Percentiles rank a stretch among this genome's conserved stretches.
These are phyloP conservation scores for Megalops atlanticus DNA, from an alignment of 2,113 vertebrate species.

Conservation along the genomic window DNA sequence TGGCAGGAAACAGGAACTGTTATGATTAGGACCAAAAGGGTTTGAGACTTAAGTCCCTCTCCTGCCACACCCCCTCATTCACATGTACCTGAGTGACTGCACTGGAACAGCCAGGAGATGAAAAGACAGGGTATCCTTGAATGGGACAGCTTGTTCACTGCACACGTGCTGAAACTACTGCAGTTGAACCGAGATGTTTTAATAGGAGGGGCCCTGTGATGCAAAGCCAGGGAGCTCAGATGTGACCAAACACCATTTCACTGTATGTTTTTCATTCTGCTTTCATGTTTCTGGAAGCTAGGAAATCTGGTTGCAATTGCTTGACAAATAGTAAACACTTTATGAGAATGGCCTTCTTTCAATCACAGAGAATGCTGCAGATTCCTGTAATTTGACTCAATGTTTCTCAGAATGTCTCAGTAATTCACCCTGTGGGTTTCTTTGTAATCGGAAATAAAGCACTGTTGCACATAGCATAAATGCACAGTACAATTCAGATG, in stretches of 20 bases:
- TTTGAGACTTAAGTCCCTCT: too few species aligned
- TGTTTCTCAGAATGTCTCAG: background rate
- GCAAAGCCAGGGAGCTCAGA: background rate
- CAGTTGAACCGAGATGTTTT: background rate
- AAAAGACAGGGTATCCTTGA: background rate
- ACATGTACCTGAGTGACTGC: too few species aligned
- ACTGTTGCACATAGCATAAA: background rate
- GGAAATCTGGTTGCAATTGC: background rate
- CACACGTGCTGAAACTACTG: background rate
- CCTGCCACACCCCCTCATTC: too few species aligned
- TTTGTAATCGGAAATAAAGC: background rate
- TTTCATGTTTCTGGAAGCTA: background rate
- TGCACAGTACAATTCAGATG: background rate
- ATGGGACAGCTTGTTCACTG: background rate
- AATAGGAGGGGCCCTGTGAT: background rate
- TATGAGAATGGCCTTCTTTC: slow-evolving; percentile 4
- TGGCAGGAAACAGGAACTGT: too few species aligned
- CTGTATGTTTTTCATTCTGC: background rate
- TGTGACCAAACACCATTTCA: background rate
- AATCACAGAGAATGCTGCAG: background rate
- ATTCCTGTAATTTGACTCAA: slow-evolving; percentile 1
- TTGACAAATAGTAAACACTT: background rate
- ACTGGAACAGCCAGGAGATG: background rate
- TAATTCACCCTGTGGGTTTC: background rate
- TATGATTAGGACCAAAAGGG: too few species aligned